These are phyloP conservation scores for Eurosta solidaginis DNA, from an alignment of 1,140 invertebrate genomes.

Conservation along the genomic window DNA sequence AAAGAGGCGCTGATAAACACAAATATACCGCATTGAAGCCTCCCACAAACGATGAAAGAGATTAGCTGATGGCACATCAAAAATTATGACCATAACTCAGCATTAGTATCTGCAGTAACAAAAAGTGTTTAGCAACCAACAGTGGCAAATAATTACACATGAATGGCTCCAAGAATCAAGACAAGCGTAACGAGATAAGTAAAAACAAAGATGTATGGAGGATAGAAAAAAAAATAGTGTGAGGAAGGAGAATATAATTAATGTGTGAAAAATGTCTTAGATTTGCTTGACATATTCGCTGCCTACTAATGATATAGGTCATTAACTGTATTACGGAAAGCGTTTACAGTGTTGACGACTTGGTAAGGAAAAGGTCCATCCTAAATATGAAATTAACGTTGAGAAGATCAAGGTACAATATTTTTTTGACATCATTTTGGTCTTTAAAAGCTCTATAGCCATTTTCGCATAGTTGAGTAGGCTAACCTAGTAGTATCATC, in stretches of 20 bases:
- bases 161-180: not conserved
- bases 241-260: not conserved
- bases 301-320: too few species aligned
- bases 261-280: conserved; percentile 15
- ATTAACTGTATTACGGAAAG: too few species aligned
- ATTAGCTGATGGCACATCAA: not conserved
- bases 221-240: not conserved
- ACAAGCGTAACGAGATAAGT: not conserved
- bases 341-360: too few species aligned
- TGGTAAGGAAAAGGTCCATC: too few species aligned
- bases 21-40: not conserved
- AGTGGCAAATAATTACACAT: not conserved
- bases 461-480: too few species aligned
- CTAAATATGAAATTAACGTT: too few species aligned
- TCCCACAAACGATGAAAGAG: not conserved
- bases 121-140: not conserved
- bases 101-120: too few species aligned
- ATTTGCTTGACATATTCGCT: not conserved
- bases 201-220: not conserved
- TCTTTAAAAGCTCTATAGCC: too few species aligned
- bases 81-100: not conserved
- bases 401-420: too few species aligned
- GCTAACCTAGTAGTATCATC: too few species aligned
- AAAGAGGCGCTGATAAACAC: not conserved
- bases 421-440: too few species aligned